phyloP scores from a whole-genome alignment of 2,113 vertebrate species.

The Lophochroa leadbeateri region DNA sequence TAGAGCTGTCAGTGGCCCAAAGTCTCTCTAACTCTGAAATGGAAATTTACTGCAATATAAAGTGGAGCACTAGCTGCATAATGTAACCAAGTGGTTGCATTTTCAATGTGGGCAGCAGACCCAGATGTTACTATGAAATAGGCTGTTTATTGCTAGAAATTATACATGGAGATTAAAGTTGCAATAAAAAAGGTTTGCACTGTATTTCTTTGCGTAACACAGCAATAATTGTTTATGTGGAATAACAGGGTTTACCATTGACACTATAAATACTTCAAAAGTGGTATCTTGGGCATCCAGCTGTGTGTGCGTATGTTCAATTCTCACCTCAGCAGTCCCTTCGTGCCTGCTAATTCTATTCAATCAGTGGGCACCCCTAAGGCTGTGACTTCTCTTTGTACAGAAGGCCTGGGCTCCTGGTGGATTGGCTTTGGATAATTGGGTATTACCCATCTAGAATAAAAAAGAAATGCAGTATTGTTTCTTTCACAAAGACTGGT shows the following conservation, averaged over 20 bases:
- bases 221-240: background rate
- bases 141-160: conserved; percentile 56
- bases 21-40: background rate
- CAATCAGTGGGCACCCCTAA: background rate
- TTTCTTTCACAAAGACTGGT: background rate
- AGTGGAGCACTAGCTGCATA: background rate
- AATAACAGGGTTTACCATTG: background rate
- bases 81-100: background rate
- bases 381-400: background rate
- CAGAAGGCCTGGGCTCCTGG: background rate
- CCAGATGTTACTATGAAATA: conserved; percentile 28
- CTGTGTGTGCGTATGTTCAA: background rate
- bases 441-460: background rate
- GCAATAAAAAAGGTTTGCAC: conserved; percentile 2
- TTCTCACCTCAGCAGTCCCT: background rate
- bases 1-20: background rate
- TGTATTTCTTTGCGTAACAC: background rate
- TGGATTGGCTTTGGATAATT: background rate
- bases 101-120: background rate
- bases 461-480: background rate
- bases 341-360: background rate
- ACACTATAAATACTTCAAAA: background rate
- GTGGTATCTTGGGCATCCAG: background rate
- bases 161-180: conserved; percentile 28
- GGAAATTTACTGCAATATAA: background rate